A percentile compares a stretch with the other conserved stretches of the same genome.
These are phyloP conservation scores for Takifugu rubripes DNA, from an alignment of 2,797 vertebrate species.

Conservation along the genomic window DNA sequence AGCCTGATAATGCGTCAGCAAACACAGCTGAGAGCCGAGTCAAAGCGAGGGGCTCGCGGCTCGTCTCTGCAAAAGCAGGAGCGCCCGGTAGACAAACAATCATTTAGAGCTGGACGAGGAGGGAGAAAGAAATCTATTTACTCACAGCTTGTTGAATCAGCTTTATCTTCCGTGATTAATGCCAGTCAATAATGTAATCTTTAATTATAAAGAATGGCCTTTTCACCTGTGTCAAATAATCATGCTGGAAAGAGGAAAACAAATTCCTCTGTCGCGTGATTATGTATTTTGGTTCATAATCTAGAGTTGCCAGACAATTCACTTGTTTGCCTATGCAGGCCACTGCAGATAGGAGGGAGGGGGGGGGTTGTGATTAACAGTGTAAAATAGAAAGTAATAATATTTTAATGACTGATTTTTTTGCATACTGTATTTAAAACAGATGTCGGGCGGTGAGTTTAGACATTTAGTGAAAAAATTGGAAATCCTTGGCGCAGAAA, in stretches of 20 bases:
- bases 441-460: no score
- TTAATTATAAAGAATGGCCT: constrained; percentile 72
- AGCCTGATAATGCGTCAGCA: constrained; percentile 76
- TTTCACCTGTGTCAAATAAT: constrained; percentile 66
- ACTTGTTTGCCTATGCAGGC: constrained; percentile 22
- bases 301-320: constrained; percentile 33
- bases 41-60: constrained; percentile 63
- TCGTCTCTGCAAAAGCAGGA: constrained; percentile 58
- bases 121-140: constrained; percentile 72
- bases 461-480: no score
- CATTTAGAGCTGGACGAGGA: constrained; percentile 54
- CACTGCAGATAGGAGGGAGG: constrained; percentile 6
- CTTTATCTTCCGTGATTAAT: constrained; percentile 71
- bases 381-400: background rate
- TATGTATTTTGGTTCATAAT: constrained; percentile 46
- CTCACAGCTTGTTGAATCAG: constrained; percentile 73
- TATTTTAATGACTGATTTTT: no score
- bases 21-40: constrained; percentile 69
- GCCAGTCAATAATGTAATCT: constrained; percentile 72
- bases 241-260: constrained; percentile 43
- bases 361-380: constrained; percentile 3
- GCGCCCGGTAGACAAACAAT: constrained; percentile 63
- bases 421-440: no score
- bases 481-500: no score
- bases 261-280: constrained; percentile 40